Conservation (phyloP, 2,797 vertebrate genomes). For the Malurus leucopterus region DNA sequence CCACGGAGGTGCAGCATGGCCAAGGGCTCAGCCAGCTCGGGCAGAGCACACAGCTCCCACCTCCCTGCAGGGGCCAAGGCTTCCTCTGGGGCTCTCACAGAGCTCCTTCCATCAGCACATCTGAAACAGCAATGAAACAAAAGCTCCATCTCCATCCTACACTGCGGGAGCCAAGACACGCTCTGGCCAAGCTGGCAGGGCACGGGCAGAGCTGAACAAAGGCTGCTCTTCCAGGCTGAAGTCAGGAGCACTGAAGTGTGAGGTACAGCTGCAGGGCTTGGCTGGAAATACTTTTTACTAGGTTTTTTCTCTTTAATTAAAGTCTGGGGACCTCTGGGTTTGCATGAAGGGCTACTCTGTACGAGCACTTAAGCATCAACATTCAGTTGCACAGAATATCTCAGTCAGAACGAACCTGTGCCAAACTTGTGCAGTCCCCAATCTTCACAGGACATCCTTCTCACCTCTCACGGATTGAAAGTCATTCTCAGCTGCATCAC, state of each 20-base stretch:
- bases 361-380: background rate
- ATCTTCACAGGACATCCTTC: background rate
- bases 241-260: background rate
- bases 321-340: background rate
- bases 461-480: background rate
- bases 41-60: background rate
- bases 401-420: background rate
- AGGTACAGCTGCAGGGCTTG: background rate
- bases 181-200: background rate
- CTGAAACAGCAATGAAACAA: background rate
- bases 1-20: background rate
- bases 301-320: background rate
- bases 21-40: background rate
- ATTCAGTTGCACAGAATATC: background rate
- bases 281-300: background rate
- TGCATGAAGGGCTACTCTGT: background rate
- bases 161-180: background rate
- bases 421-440: background rate
- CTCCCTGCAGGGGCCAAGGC: background rate
- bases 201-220: background rate
- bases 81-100: background rate
- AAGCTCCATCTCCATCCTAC: background rate
- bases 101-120: background rate
- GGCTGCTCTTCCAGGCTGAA: background rate
- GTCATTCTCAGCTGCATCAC: background rate